These are phyloP conservation scores for Frankliniella intonsa DNA, from an alignment of 2,888 invertebrate species.

Conservation along the genomic window DNA sequence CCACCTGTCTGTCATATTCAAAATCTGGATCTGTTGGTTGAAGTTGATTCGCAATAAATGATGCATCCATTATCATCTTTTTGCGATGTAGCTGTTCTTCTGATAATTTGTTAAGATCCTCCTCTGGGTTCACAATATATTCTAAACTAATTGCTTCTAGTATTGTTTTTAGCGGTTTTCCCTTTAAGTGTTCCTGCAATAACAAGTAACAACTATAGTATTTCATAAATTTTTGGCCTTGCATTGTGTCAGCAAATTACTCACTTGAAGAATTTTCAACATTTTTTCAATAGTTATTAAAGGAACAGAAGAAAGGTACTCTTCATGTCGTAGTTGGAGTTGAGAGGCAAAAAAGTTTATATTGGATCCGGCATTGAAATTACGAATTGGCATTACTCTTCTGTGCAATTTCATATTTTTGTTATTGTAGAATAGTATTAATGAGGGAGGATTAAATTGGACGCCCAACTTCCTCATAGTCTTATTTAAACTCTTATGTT, in stretches of 20 bases:
- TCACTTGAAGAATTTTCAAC: neutral
- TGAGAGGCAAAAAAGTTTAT: neutral
- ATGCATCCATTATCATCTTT: slow-evolving; percentile 1
- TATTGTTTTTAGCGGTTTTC: neutral
- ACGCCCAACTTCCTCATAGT: neutral
- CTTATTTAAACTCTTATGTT: neutral
- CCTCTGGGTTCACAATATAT: neutral
- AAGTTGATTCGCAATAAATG: neutral
- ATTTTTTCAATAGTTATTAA: neutral
- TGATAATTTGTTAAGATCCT: neutral
- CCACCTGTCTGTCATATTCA: neutral
- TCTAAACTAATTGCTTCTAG: neutral
- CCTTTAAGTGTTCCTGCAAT: neutral
- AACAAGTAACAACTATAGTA: too few species aligned
- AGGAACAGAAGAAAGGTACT: neutral
- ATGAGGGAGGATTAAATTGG: neutral
- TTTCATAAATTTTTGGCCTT: too few species aligned
- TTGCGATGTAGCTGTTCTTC: neutral
- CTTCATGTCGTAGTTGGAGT: neutral
- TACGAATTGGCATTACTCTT: slow-evolving; percentile 1
- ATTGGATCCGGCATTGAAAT: neutral
- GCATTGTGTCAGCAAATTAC: neutral
- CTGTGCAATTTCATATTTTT: neutral
- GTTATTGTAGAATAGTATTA: neutral
- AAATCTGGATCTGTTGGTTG: neutral